A percentile compares a stretch with the other conserved stretches of the same genome.
Evolutionary conservation across 2,113 vertebrate genomes (phyloP).

Genomic region (Corythornis madagascariensis): DNA sequence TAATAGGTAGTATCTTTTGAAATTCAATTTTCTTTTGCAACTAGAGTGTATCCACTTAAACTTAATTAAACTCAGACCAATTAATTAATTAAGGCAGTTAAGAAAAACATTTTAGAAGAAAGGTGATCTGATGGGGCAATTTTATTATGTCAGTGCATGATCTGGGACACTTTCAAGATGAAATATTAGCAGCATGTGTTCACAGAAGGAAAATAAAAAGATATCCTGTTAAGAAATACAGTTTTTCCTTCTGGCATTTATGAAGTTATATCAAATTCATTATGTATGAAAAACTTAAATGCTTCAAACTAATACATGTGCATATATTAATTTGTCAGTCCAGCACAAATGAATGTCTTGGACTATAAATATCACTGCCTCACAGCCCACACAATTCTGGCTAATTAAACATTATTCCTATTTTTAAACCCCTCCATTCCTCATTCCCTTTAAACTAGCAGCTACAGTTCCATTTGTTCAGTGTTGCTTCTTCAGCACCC

Average conservation of each 20-base stretch:
- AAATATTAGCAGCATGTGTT: background rate
- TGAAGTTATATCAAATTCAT: background rate
- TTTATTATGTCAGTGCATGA: background rate
- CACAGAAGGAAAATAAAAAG: background rate
- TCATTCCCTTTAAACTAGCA: background rate
- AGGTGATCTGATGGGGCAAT: background rate
- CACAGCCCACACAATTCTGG: background rate
- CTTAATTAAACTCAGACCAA: background rate
- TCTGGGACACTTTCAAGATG: background rate
- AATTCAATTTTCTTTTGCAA: background rate
- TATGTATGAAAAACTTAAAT: background rate
- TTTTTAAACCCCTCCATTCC: background rate
- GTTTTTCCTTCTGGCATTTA: background rate
- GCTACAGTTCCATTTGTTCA: background rate
- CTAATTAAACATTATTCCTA: background rate
- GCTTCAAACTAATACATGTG: background rate
- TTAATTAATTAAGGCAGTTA: background rate
- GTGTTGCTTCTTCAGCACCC: fast-evolving
- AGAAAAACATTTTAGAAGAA: background rate
- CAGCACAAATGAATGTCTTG: background rate
- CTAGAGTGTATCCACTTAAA: background rate
- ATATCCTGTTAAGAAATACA: background rate
- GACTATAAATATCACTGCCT: background rate
- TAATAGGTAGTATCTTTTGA: background rate
- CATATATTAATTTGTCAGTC: background rate